Percentiles rank a stretch among this genome's conserved stretches.
Evolutionary conservation across 2,888 invertebrate species (phyloP).

Genomic region (Ptilodon capucinus): DNA sequence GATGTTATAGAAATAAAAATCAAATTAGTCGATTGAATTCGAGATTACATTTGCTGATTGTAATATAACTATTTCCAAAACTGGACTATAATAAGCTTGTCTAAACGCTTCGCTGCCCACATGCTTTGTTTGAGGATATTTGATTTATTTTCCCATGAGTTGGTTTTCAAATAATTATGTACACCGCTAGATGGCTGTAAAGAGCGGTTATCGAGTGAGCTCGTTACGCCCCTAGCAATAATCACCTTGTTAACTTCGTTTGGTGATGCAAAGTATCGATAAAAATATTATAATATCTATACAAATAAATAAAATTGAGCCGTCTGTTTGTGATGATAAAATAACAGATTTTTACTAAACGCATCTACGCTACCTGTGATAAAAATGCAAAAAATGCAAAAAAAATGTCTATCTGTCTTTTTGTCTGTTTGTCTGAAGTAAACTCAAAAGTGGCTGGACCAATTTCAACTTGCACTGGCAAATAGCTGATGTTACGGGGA

Average conservation of each 20-base stretch:
- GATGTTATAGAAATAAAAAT: neutral
- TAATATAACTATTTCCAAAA: neutral
- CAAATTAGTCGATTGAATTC: neutral
- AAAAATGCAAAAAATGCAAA: too few species aligned
- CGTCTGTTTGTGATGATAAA: too few species aligned
- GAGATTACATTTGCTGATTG: neutral
- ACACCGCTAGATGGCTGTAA: conserved; percentile 50
- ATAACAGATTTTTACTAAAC: too few species aligned
- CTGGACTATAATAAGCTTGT: conserved; percentile 2
- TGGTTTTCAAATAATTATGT: conserved; percentile 60
- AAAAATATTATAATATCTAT: neutral
- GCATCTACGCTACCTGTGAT: too few species aligned
- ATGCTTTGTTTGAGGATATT: conserved; percentile 29
- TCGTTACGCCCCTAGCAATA: conserved; percentile 61
- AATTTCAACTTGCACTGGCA: too few species aligned
- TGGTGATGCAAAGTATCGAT: conserved; percentile 25
- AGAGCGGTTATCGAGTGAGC: conserved; percentile 60
- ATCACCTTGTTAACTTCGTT: conserved; percentile 58
- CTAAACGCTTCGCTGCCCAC: conserved; percentile 15
- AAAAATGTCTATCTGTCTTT: too few species aligned
- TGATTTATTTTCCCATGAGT: conserved; percentile 61
- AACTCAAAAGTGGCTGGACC: too few species aligned
- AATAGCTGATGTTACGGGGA: too few species aligned
- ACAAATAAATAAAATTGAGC: neutral
- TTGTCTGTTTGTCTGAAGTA: too few species aligned